These are phyloP conservation scores for Hesperia comma DNA, from an alignment of 2,888 invertebrate species.

Conservation along the genomic window DNA sequence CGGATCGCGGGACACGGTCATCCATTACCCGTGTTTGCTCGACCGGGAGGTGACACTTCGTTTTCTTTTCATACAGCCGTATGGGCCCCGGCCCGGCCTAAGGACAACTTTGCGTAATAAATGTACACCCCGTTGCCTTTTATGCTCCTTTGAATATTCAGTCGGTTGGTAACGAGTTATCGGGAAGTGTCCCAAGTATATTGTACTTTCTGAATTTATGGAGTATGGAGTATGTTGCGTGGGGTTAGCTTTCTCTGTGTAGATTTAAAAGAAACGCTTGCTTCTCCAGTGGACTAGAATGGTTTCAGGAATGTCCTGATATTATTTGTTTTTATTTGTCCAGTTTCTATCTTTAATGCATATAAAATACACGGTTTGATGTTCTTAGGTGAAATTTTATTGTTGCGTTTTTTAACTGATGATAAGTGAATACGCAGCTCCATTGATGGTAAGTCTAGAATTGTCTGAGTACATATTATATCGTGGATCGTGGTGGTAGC, in stretches of 20 bases:
- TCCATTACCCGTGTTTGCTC: slow-evolving; percentile 49
- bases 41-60: slow-evolving; percentile 61
- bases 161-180: slow-evolving; percentile 45
- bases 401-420: no score
- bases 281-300: no score
- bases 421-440: no score
- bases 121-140: slow-evolving; percentile 50
- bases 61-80: slow-evolving; percentile 58
- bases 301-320: no score
- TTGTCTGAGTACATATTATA: no score
- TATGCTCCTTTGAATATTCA: slow-evolving; percentile 53
- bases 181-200: slow-evolving; percentile 8
- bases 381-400: no score
- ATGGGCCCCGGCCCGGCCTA: slow-evolving; percentile 35
- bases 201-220: background rate
- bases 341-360: no score
- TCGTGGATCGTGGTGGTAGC: no score
- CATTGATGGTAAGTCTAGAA: no score
- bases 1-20: background rate
- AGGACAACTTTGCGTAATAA: slow-evolving; percentile 68
- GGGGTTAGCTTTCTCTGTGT: background rate
- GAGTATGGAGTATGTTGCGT: background rate
- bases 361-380: no score
- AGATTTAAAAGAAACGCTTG: no score
- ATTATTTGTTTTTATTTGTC: no score